Conservation (phyloP, 1,140 invertebrate species). For the Aporrectodea caliginosa region DNA sequence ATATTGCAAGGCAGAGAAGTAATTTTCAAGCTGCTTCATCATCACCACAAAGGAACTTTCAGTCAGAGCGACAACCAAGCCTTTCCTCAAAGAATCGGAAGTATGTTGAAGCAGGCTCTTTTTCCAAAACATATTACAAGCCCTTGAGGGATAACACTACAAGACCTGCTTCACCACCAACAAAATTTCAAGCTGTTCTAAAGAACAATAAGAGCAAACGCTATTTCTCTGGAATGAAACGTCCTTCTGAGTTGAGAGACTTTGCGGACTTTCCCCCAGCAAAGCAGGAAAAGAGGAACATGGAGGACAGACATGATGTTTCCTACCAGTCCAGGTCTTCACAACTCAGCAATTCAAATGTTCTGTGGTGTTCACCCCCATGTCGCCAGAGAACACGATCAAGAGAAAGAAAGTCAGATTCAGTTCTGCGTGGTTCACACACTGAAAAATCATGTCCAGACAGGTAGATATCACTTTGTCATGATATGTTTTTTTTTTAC, state of each 20-base stretch:
- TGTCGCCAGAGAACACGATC: too few relatives aligned
- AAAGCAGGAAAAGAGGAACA: neutral
- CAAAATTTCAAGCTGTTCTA: neutral
- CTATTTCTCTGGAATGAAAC: neutral
- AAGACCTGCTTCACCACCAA: neutral
- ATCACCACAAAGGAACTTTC: neutral
- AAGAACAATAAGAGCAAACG: neutral
- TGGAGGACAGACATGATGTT: neutral
- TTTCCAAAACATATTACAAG: neutral
- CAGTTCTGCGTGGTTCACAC: neutral
- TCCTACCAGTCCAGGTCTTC: neutral
- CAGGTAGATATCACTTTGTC: neutral
- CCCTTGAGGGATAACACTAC: neutral
- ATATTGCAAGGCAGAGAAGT: too few relatives aligned
- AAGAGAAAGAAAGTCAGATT: neutral
- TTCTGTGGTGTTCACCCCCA: neutral
- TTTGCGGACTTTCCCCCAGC: neutral
- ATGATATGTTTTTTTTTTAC: neutral
- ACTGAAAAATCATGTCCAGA: neutral
- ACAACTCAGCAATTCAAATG: neutral
- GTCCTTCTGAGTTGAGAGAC: neutral
- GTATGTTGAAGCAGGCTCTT: too few relatives aligned
- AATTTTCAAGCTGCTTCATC: neutral
- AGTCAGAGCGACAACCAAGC: neutral
- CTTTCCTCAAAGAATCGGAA: neutral